Evolutionary conservation across 2,113 vertebrate species (phyloP).

Genomic region (Hemiscyllium ocellatum): DNA sequence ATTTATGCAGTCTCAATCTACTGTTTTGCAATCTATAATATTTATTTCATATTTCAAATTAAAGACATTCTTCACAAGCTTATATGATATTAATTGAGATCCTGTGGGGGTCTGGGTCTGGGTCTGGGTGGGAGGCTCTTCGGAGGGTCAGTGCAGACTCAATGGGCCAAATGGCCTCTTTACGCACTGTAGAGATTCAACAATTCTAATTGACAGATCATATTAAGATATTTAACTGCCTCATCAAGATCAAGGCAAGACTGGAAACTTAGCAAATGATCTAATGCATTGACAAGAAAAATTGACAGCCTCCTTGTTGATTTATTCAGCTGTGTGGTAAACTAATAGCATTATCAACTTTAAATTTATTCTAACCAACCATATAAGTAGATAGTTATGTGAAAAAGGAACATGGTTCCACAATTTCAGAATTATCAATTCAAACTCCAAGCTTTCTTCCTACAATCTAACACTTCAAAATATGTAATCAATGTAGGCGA

Average conservation of each 20-base stretch:
- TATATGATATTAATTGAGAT: background rate
- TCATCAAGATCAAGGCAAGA: background rate
- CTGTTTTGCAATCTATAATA: background rate
- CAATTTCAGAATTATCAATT: constrained; percentile 14
- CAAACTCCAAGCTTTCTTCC: background rate
- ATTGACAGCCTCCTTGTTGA: background rate
- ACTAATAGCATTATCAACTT: background rate
- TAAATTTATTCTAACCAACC: constrained; percentile 13
- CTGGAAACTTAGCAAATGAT: background rate
- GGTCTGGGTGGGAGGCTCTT: too few species aligned
- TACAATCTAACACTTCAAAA: constrained; percentile 21
- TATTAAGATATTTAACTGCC: too few species aligned
- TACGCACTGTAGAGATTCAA: too few species aligned
- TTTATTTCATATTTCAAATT: background rate
- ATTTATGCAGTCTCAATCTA: background rate
- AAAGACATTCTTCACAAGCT: background rate
- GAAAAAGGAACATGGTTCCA: background rate
- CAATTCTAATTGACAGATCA: too few species aligned
- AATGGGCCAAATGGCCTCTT: too few species aligned
- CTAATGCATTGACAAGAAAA: background rate
- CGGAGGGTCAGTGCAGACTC: too few species aligned
- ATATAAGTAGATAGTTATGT: background rate
- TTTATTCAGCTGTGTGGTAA: background rate
- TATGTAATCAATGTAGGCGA: constrained; percentile 15
- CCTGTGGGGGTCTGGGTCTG: too few species aligned